Conservation (phyloP, 2,888 invertebrate species). For the Cylloceria caligata region DNA sequence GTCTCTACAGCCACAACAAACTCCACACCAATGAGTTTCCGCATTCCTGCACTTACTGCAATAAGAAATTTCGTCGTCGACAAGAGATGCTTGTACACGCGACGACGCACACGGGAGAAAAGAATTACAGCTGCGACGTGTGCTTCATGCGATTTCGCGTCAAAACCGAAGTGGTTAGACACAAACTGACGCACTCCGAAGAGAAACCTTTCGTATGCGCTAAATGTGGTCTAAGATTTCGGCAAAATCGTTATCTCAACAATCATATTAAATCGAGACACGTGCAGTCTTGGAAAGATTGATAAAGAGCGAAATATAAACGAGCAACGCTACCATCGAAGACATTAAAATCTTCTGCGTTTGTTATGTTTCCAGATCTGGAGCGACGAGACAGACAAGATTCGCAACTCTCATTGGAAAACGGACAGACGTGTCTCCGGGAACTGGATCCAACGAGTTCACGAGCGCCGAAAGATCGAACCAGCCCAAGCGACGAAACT, state of each 20-base stretch:
- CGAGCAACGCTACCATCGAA: conserved; percentile 36
- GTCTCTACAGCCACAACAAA: conserved; percentile 84
- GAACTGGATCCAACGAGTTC: conserved; percentile 45
- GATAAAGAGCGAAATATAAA: conserved; percentile 11
- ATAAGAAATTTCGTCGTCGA: conserved; percentile 86
- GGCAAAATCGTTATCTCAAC: conserved; percentile 86
- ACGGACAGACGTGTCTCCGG: conserved; percentile 40
- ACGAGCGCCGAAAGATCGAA: background rate
- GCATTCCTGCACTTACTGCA: conserved; percentile 85
- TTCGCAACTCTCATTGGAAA: conserved; percentile 24
- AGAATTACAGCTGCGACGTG: conserved; percentile 85
- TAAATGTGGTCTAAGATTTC: conserved; percentile 85
- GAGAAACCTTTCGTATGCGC: conserved; percentile 85
- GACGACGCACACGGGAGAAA: conserved; percentile 86
- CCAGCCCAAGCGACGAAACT: conserved; percentile 38
- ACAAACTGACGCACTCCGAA: conserved; percentile 86
- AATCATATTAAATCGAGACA: conserved; percentile 86
- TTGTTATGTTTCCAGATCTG: conserved; percentile 78
- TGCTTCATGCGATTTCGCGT: conserved; percentile 86
- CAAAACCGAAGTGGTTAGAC: conserved; percentile 87
- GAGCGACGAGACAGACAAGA: conserved; percentile 68
- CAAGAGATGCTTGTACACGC: conserved; percentile 81
- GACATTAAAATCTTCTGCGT: conserved; percentile 69
- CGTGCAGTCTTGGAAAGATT: conserved; percentile 68
- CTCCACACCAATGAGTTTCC: conserved; percentile 85